Percentiles rank a stretch among this genome's conserved stretches.
phyloP scores from a whole-genome alignment of 2,888 invertebrate genomes.

The Polydrusus cervinus region DNA sequence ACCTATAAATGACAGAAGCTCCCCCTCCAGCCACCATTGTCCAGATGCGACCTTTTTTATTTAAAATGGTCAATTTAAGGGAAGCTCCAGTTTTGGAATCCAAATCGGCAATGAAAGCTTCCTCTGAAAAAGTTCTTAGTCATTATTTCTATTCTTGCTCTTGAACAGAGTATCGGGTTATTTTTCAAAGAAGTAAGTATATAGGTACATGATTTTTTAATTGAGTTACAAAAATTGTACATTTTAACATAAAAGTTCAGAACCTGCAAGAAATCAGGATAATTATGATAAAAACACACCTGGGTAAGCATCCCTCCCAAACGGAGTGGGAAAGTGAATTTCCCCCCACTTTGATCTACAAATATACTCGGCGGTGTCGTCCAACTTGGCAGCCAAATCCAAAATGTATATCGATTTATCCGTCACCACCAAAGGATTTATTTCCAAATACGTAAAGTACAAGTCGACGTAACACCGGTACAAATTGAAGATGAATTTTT shows the following conservation, averaged over 20 bases:
- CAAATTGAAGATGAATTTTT: conserved; percentile 87
- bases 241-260: too few relatives aligned
- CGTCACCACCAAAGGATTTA: conserved; percentile 96
- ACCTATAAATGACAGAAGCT: conserved; percentile 97
- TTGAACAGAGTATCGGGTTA: too few relatives aligned
- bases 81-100: conserved; percentile 99
- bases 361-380: conserved; percentile 98
- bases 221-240: too few relatives aligned
- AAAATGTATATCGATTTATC: conserved; percentile 87
- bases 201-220: too few relatives aligned
- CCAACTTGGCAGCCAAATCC: conserved; percentile 97
- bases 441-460: conserved; percentile 98
- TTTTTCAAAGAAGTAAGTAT: too few relatives aligned
- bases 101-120: conserved; percentile 98
- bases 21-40: conserved; percentile 99
- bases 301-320: conserved; percentile 94
- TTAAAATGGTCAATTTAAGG: conserved; percentile 95
- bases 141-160: too few relatives aligned
- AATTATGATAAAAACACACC: conserved; percentile 62
- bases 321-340: conserved; percentile 97
- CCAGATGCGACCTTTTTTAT: conserved; percentile 97
- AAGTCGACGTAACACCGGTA: conserved; percentile 93
- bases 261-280: too few relatives aligned
- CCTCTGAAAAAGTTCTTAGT: conserved; percentile 75
- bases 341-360: conserved; percentile 98